Percentiles rank a stretch among this genome's conserved stretches.
Conservation (phyloP, 2,888 invertebrate genomes). For the Caenorhabditis angaria region DNA sequence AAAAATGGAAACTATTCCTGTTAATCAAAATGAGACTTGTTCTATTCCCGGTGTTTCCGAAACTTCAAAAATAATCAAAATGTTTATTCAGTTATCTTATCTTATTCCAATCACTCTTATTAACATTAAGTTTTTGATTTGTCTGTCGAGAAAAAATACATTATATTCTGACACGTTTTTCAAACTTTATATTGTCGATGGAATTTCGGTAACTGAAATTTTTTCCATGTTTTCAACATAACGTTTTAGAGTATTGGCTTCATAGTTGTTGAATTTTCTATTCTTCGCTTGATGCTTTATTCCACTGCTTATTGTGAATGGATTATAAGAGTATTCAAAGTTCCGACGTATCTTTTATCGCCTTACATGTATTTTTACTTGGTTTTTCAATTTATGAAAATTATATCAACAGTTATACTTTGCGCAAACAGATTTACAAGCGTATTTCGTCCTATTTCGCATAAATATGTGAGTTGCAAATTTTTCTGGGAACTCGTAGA, state of each 20-base stretch:
- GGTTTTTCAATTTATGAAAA: background rate
- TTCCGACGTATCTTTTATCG: background rate
- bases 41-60: background rate
- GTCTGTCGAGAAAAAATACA: background rate
- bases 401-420: background rate
- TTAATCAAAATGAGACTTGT: background rate
- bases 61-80: background rate
- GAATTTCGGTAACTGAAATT: background rate
- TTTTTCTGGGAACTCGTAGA: background rate
- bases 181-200: background rate
- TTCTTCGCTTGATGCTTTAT: background rate
- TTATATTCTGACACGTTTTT: background rate
- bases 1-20: too few relatives aligned
- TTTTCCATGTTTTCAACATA: background rate
- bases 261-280: background rate
- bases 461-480: background rate
- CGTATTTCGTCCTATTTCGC: background rate
- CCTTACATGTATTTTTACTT: background rate
- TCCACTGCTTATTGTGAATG: background rate
- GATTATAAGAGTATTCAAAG: background rate
- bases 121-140: background rate
- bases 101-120: background rate
- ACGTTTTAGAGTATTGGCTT: background rate
- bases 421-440: background rate
- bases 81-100: background rate